Evolutionary conservation across 2,113 vertebrate species (phyloP), one percentile per base, ranked within the genome.

Genomic region (Miniopterus natalensis): DNA sequence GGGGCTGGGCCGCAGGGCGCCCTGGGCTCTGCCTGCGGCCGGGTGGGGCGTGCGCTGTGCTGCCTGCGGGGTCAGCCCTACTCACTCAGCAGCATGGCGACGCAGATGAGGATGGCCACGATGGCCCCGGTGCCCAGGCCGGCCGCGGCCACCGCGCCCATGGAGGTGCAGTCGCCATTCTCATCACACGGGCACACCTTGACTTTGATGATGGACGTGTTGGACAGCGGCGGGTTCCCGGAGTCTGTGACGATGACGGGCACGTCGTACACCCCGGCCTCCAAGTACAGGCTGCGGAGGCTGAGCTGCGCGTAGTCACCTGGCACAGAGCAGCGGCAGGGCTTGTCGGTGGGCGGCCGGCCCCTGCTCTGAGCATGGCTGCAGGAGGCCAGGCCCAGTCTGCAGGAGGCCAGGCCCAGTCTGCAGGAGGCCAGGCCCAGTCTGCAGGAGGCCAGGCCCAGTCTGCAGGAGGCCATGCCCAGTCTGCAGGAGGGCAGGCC

Each of bases 161-260:
- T 94, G 1, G 99, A 98, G 85, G 99, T 99, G 97, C 99, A 99
- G 98, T 99, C 99, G 0, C 99, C 99, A 0, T 99, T 99, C 90
- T 99, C 99, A 0, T 99, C 99, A 0, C 99, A 99, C 0, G 99
- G 99, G 95, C 99, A 99, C 98, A 99, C 99, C 98, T 99, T 99
- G 96, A 99, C 99, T 92, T 99, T 99, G 98, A 99, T 99, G 97
- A 99, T 6, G 0, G 99, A 99, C 0, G 98, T 99, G 98, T 99
- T 99, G 97, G 99, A 99, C 98, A 99, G 84, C 0, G 99, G 99
- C 0, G 99, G 99, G 98, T 99, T 99, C 40, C 99, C 99, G 0
- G 99, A 99, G 98, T 99, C 99, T 0, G 99, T 99, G 96, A 99
- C 99, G 0, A 98, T 98, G 94, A 99, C 91, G 0, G 99, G 99